These are phyloP conservation scores for Rhinichthys osculus DNA, from an alignment of 2,797 vertebrate genomes.

Conservation along the genomic window DNA sequence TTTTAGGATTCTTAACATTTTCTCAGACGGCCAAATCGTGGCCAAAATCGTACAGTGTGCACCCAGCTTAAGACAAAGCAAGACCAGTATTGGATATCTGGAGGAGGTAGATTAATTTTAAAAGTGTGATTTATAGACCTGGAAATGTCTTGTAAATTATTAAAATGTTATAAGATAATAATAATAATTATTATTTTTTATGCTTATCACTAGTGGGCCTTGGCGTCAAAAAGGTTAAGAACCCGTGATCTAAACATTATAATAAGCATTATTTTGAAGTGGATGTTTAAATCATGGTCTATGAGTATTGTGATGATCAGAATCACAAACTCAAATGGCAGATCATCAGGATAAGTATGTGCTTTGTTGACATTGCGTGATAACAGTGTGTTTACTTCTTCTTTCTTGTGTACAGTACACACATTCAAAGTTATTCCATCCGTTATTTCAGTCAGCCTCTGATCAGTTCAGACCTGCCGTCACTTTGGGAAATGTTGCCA, in stretches of 20 bases:
- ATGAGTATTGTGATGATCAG: not conserved
- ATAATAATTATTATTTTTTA: no score
- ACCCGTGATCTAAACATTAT: not conserved
- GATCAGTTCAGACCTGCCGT: constrained; percentile 69
- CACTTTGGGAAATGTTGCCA: constrained; percentile 43
- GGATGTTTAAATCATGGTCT: not conserved
- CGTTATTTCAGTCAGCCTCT: constrained; percentile 59
- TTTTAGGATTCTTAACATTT: not conserved
- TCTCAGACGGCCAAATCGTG: not conserved
- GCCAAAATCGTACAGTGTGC: not conserved
- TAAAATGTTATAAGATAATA: not conserved
- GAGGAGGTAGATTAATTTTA: no score
- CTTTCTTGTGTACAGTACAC: constrained; percentile 67
- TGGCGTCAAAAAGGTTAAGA: not conserved
- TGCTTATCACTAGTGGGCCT: not conserved
- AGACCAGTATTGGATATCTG: no score
- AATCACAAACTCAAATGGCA: not conserved
- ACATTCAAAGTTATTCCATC: constrained; percentile 60
- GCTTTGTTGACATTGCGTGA: constrained; percentile 25
- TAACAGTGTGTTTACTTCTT: constrained; percentile 63
- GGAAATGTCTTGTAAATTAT: not conserved
- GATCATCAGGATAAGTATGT: not conserved
- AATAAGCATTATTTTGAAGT: not conserved
- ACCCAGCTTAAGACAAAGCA: not conserved
- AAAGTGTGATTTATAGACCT: not conserved